These are phyloP conservation scores for Oithona nana DNA, from an alignment of 2,888 invertebrate genomes.

Conservation along the genomic window DNA sequence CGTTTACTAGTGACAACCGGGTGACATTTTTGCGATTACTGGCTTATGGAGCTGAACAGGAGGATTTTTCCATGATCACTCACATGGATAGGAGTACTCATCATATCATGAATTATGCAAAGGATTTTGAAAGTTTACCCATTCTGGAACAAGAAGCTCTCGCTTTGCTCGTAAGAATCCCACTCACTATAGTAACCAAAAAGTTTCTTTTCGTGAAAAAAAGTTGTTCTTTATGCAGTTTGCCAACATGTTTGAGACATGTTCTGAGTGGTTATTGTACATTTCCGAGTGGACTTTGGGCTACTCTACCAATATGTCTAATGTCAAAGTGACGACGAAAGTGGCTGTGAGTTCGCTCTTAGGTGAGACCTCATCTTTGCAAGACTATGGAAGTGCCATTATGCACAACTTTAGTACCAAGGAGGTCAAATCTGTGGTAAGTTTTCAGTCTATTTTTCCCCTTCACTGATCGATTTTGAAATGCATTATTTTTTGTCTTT, in stretches of 20 bases:
- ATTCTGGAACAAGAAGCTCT: constrained; percentile 56
- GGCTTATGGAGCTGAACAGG: constrained; percentile 36
- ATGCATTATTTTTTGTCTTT: constrained; percentile 14
- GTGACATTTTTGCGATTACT: constrained; percentile 22
- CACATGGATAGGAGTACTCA: constrained; percentile 66
- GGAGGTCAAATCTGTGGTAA: constrained; percentile 93
- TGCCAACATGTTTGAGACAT: constrained; percentile 72
- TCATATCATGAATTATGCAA: constrained; percentile 67
- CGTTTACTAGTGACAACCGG: constrained; percentile 19
- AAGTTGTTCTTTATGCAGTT: constrained; percentile 36
- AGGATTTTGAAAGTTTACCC: constrained; percentile 52
- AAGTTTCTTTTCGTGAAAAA: not conserved
- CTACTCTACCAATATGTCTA: constrained; percentile 49
- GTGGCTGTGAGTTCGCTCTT: constrained; percentile 68
- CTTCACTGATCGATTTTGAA: not conserved
- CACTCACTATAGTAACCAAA: not conserved
- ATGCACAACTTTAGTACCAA: constrained; percentile 78
- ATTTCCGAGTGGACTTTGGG: constrained; percentile 64
- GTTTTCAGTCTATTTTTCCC: constrained; percentile 28
- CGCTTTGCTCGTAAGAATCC: constrained; percentile 45
- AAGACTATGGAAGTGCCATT: constrained; percentile 63
- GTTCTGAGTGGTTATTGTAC: constrained; percentile 77
- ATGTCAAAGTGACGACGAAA: constrained; percentile 74
- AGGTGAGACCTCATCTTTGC: constrained; percentile 46
- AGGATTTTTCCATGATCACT: constrained; percentile 67